Evolutionary conservation across 2,113 vertebrate genomes (phyloP), one percentile per base, ranked within the genome.

Genomic region (Alligator sinensis): DNA sequence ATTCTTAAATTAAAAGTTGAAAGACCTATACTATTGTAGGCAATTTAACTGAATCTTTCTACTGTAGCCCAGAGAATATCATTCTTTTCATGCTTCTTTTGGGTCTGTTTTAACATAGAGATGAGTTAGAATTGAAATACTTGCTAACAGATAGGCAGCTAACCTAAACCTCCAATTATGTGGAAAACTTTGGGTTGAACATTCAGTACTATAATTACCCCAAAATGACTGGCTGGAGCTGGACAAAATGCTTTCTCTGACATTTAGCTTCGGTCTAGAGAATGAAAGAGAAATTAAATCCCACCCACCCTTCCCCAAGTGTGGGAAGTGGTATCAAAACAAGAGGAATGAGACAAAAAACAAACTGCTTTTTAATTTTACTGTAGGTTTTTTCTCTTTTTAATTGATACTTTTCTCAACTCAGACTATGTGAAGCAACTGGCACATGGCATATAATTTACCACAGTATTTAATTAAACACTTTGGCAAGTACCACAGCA

Each of bases 291-390:
- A 88, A 96, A 93, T 96, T 91, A 95, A 90, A 85, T 60, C 80
- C 6, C 21, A 47, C 47, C 47, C 9, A 9, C 47, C 47, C 47
- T 47, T 47, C 47, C 87, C 68, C 18, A 68, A 58, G 38, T 77
- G 63, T 90, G 94, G 58, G 30, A 88, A 61, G 68, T 80, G 38
- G 90, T 96, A 88, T 96, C 91, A 94, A 96, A 97, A 91, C 82
- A 93, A 90, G 86, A 78, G 66, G 91, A 87, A 68, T 0, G 1
- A 86, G 94, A 88, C 75, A 75, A 84, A 87, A 86, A 97, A 93
- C 91, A 93, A 93, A 74, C 18, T 85, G 28, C 79, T 90, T 88
- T 92, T 95, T 81, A 91, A 87, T 95, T 94, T 91, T 74, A 22
- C 34, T 66, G 19, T 91, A 1, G 47, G 6, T 22, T 82, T 94